Evolutionary conservation across 1,140 invertebrate genomes (phyloP), one percentile per base, ranked within the genome.

Genomic region (Brachionus paranguensis): DNA sequence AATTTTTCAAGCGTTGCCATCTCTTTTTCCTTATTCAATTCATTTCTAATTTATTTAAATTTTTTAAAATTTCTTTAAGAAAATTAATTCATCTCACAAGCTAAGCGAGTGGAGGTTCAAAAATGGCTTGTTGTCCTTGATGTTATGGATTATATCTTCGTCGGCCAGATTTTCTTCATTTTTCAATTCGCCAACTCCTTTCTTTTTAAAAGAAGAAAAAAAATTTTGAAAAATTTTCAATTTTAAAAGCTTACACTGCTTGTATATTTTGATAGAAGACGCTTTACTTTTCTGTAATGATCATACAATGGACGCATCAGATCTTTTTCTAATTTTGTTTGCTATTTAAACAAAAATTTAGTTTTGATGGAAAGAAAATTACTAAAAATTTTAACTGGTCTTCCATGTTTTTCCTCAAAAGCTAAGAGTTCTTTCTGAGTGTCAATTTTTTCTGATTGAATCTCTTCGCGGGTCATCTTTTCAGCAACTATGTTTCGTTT

Each of bases 281-380:
- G 20, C 24, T 81, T 81, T 4, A 81, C 78, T 81, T 68, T 60
- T 81, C 78, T 81, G 33, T 81, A 81, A 81, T 81, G 78, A 27
- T 81, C 78, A 45, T 81, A 81, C 10, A 81, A 27, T 20, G 78
- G 78, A 29, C 78, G 20, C 78, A 81, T 81, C 14, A 81, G 27
- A 68, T 81, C 78, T 47, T 81, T 81, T 81, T 81, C 78, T 11
- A 81, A 47, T 37, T 81, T 81, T 10, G 29, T 81, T 68, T 81
- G 78, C 72, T 76, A 27, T 76, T 27, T 27, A 24, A 29, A 14
- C 10, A 27, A 50, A 76, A 50, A 27, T 27, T 43, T 3, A 47
- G 29, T 76, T 50, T 27, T 53, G n/a, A 10, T 70, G 5, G n/a
- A 29, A 14, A 47, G 5, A 37, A n/a, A 24, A 10, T n/a, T 5